Conservation (phyloP, 2,888 invertebrate species). For the Diadegma fenestrale region DNA sequence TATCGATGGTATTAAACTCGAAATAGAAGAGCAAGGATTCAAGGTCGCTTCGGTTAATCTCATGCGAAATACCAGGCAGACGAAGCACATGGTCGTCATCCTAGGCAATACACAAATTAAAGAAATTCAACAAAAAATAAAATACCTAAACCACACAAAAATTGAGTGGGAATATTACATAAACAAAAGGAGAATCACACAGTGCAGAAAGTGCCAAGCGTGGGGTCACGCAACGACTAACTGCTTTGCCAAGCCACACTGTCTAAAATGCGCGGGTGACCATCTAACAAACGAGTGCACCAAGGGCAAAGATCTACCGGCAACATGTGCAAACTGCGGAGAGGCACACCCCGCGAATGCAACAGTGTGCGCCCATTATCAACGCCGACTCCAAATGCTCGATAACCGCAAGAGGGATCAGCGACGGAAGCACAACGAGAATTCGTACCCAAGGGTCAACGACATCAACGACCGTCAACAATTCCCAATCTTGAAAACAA, state of each 20-base stretch:
- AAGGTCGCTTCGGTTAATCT: not conserved
- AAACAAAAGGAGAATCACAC: constrained; percentile 60
- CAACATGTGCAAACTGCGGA: constrained; percentile 72
- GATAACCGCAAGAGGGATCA: too few relatives aligned
- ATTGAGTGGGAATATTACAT: constrained; percentile 72
- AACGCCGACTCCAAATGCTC: not conserved
- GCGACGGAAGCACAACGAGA: too few relatives aligned
- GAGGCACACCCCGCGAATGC: constrained; percentile 71
- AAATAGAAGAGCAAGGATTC: constrained; percentile 42
- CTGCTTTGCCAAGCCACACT: constrained; percentile 65
- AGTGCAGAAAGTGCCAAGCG: constrained; percentile 74
- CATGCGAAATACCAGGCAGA: constrained; percentile 68
- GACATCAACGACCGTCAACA: too few relatives aligned
- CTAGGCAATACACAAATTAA: constrained; percentile 53
- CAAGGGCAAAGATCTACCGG: constrained; percentile 55
- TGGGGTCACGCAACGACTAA: constrained; percentile 72
- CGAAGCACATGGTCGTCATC: constrained; percentile 63
- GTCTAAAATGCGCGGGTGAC: constrained; percentile 68
- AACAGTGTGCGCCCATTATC: constrained; percentile 70
- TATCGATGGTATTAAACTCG: constrained; percentile 33
- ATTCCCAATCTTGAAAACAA: too few relatives aligned
- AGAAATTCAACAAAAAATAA: constrained; percentile 59
- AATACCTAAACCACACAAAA: constrained; percentile 72
- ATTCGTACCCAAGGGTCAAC: too few relatives aligned
- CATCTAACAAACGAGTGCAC: constrained; percentile 73